These are phyloP conservation scores for Neotragus moschatus DNA, from an alignment of 2,113 vertebrate genomes.

Conservation along the genomic window DNA sequence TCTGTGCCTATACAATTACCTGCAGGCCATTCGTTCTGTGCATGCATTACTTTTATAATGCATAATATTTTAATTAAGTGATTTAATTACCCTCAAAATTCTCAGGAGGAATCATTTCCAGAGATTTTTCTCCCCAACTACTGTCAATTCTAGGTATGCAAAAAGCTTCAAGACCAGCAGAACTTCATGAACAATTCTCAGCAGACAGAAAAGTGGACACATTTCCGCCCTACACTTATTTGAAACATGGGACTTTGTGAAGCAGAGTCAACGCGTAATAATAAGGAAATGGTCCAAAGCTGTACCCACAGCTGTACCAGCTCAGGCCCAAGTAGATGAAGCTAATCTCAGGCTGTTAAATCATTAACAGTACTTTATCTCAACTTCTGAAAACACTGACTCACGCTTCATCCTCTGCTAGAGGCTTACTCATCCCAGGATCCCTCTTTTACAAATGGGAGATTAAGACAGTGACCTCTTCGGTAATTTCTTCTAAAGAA, in stretches of 20 bases:
- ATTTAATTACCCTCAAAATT: background rate
- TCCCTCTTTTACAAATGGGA: background rate
- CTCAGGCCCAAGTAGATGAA: conserved; percentile 1
- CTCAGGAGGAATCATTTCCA: conserved; percentile 17
- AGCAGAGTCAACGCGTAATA: background rate
- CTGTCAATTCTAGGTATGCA: background rate
- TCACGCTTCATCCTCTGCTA: conserved; percentile 34
- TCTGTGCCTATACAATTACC: background rate
- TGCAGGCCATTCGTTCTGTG: background rate
- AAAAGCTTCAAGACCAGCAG: background rate
- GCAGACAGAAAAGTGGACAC: background rate
- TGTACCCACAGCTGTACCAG: background rate
- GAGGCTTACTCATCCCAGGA: conserved; percentile 42
- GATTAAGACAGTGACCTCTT: conserved; percentile 30
- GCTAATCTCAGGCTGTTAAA: conserved; percentile 13
- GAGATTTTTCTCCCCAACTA: conserved; percentile 1
- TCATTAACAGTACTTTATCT: conserved; percentile 41
- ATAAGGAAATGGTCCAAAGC: background rate
- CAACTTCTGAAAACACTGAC: conserved; percentile 31
- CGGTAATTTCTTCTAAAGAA: conserved; percentile 17
- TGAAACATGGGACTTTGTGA: background rate
- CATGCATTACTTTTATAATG: conserved; percentile 6
- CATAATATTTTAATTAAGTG: conserved; percentile 34
- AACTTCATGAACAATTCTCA: conserved; percentile 32
- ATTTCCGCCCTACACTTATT: background rate